phyloP scores from a whole-genome alignment of 2,888 invertebrate genomes.

The Trachelus tabidus region DNA sequence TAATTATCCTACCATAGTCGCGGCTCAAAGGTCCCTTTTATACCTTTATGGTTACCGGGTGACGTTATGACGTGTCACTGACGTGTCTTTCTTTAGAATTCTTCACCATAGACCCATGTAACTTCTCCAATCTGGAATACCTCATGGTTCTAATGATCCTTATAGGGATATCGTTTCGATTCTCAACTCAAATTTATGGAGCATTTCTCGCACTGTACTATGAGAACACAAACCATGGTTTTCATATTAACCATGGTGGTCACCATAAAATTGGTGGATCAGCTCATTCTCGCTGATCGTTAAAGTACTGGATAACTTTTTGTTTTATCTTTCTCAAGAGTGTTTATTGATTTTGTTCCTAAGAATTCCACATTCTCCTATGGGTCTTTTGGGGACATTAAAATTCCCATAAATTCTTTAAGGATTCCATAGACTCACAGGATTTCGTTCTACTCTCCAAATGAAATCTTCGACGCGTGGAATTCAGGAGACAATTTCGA shows the following conservation, averaged over 20 bases:
- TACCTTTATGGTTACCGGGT: conserved; percentile 15
- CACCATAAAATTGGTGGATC: neutral
- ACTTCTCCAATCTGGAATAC: neutral
- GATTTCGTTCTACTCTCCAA: neutral
- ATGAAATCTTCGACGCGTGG: neutral
- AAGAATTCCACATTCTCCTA: neutral
- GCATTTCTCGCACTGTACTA: neutral
- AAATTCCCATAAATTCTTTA: neutral
- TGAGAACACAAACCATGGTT: neutral
- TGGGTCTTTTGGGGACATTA: neutral
- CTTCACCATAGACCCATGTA: conserved; percentile 3
- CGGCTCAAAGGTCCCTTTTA: conserved; percentile 46
- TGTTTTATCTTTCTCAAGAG: neutral
- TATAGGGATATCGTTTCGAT: neutral
- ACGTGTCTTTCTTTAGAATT: conserved; percentile 19
- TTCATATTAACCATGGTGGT: neutral
- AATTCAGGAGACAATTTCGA: neutral
- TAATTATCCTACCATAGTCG: conserved; percentile 50
- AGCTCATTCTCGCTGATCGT: neutral
- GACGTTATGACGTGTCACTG: conserved; percentile 40
- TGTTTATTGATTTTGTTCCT: neutral
- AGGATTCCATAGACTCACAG: neutral
- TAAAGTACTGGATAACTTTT: neutral
- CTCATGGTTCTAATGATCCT: neutral
- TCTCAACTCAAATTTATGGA: neutral